Conservation (phyloP, 2,888 invertebrate genomes). For the Aphodius granarius region DNA sequence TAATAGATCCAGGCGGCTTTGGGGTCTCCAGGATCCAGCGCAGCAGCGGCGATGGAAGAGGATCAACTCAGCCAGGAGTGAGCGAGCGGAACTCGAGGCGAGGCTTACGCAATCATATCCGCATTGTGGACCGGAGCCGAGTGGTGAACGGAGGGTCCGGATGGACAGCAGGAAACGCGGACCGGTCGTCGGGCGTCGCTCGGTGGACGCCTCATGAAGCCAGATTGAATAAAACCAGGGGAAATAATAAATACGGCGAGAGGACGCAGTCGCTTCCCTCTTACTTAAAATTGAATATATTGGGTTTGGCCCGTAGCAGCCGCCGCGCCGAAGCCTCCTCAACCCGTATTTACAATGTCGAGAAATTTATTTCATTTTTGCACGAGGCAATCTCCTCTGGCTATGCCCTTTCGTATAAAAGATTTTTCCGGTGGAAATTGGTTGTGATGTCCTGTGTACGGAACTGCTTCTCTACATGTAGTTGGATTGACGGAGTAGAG, state of each 20-base stretch:
- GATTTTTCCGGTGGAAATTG: background rate
- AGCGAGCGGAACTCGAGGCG: background rate
- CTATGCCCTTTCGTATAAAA: background rate
- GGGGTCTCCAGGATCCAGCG: background rate
- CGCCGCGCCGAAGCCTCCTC: background rate
- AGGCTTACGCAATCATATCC: slow-evolving; percentile 9
- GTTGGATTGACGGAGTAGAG: too few relatives aligned
- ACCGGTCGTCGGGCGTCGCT: background rate
- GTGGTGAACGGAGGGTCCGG: background rate
- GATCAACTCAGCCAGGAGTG: slow-evolving; percentile 6
- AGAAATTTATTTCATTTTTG: background rate
- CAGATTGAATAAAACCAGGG: slow-evolving; percentile 12
- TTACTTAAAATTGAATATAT: slow-evolving; percentile 1
- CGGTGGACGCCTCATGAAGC: background rate
- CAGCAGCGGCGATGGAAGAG: background rate
- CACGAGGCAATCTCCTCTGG: background rate
- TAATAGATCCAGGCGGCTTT: slow-evolving; percentile 5
- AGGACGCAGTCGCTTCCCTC: background rate
- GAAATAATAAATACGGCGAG: slow-evolving; percentile 8
- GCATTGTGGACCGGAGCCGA: background rate
- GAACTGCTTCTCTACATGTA: too few relatives aligned
- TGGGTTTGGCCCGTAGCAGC: background rate
- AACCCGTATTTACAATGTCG: background rate
- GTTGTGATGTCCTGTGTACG: background rate
- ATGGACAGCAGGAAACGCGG: background rate